Evolutionary conservation across 2,888 invertebrate species (phyloP).

Genomic region (Diarsia mendica): DNA sequence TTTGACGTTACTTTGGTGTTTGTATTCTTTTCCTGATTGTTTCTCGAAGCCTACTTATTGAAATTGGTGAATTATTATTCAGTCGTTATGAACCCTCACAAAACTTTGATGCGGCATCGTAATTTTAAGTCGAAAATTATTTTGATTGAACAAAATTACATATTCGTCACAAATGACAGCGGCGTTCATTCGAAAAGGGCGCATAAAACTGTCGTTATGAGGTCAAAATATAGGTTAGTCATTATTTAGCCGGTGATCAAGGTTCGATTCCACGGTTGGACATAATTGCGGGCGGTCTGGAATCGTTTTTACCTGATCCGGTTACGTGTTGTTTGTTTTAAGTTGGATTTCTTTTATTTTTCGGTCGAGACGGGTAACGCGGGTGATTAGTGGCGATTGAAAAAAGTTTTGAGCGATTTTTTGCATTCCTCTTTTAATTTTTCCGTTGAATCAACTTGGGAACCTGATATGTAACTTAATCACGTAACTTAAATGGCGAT

Average conservation of each 20-base stretch:
- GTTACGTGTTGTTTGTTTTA: conserved; percentile 80
- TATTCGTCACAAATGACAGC: conserved; percentile 69
- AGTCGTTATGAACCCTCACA: conserved; percentile 14
- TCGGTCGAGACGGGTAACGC: conserved; percentile 73
- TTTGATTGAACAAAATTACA: conserved; percentile 67
- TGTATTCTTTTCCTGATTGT: conserved; percentile 58
- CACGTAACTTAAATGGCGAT: conserved; percentile 36
- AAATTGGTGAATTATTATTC: conserved; percentile 47
- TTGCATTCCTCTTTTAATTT: conserved; percentile 64
- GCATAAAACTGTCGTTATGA: conserved; percentile 78
- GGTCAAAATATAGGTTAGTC: conserved; percentile 85
- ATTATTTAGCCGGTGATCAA: conserved; percentile 70
- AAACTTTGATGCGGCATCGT: conserved; percentile 18
- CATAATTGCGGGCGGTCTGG: conserved; percentile 80
- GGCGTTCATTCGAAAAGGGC: conserved; percentile 63
- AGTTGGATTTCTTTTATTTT: conserved; percentile 74
- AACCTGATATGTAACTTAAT: conserved; percentile 47
- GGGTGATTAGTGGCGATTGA: conserved; percentile 68
- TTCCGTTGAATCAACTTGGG: conserved; percentile 51
- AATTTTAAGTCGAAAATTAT: conserved; percentile 48
- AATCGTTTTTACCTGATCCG: conserved; percentile 80
- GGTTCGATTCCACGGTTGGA: conserved; percentile 72
- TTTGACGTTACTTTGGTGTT: conserved; percentile 60
- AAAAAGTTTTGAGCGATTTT: conserved; percentile 69
- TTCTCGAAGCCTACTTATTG: conserved; percentile 45